These are phyloP conservation scores for Ectemnius cavifrons DNA, from an alignment of 2,888 invertebrate genomes.

Conservation along the genomic window DNA sequence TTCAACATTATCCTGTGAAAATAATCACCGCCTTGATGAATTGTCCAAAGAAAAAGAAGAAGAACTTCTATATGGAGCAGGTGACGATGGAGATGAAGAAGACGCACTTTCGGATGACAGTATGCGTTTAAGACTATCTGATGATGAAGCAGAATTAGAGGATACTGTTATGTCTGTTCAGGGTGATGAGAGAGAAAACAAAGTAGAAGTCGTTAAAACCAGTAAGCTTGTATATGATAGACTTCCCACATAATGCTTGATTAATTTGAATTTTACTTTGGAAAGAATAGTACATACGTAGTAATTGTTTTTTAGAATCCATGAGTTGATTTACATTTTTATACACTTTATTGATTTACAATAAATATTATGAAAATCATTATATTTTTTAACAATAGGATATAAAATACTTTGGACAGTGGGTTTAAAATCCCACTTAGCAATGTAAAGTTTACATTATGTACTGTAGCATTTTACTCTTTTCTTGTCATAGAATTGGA, in stretches of 20 bases:
- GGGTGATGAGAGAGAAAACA: conserved; percentile 14
- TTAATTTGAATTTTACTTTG: background rate
- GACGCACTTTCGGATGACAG: conserved; percentile 70
- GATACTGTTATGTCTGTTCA: conserved; percentile 13
- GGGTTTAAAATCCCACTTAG: background rate
- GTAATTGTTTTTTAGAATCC: background rate
- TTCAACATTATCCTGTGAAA: conserved; percentile 53
- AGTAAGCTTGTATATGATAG: conserved; percentile 37
- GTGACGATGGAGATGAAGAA: conserved; percentile 68
- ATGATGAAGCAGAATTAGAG: conserved; percentile 67
- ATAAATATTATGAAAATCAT: too few species aligned
- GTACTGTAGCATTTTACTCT: background rate
- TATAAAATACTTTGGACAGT: too few species aligned
- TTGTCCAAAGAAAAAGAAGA: conserved; percentile 67
- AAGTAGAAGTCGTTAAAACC: conserved; percentile 8
- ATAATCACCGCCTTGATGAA: conserved; percentile 56
- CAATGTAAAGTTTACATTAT: background rate
- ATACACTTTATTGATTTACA: too few species aligned
- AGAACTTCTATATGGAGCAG: conserved; percentile 63
- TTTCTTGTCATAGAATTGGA: conserved; percentile 32
- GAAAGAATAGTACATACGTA: background rate
- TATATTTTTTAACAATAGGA: too few species aligned
- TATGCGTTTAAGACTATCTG: conserved; percentile 73
- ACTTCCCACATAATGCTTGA: background rate
- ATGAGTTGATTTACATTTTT: background rate